phyloP scores from a whole-genome alignment of 1,140 invertebrate species.

The Ceratitis capitata region DNA sequence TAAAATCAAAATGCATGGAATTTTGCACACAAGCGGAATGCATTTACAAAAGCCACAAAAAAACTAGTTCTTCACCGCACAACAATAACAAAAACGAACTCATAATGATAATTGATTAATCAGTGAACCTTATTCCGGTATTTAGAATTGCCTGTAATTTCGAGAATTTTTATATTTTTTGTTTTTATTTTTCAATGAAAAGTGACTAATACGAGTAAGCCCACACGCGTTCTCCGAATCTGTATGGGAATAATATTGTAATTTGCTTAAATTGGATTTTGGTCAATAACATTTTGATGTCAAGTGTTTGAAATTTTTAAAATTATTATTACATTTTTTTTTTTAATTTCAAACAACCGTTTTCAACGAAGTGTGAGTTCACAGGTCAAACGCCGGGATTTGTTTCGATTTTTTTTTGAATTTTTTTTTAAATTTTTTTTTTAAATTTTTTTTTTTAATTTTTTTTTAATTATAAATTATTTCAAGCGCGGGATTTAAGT shows the following conservation, averaged over 20 bases:
- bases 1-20: no score
- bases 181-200: no score
- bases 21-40: not conserved
- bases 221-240: not conserved
- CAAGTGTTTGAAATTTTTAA: not conserved
- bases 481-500: not conserved
- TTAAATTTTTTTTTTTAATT: not conserved
- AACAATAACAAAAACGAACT: not conserved
- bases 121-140: constrained; percentile 17
- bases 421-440: no score
- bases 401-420: not conserved
- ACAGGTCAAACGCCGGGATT: not conserved
- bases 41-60: not conserved
- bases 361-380: not conserved
- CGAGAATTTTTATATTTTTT: not conserved
- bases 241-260: not conserved
- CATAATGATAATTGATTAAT: not conserved
- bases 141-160: not conserved
- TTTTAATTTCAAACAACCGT: not conserved
- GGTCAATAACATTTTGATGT: not conserved
- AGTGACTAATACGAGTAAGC: no score
- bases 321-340: not conserved
- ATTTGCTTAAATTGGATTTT: not conserved
- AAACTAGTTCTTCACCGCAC: not conserved
- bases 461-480: not conserved